Base-by-base conservation (phyloP, 2,888 invertebrate genomes). In the Drosophila neutralis region DNA sequence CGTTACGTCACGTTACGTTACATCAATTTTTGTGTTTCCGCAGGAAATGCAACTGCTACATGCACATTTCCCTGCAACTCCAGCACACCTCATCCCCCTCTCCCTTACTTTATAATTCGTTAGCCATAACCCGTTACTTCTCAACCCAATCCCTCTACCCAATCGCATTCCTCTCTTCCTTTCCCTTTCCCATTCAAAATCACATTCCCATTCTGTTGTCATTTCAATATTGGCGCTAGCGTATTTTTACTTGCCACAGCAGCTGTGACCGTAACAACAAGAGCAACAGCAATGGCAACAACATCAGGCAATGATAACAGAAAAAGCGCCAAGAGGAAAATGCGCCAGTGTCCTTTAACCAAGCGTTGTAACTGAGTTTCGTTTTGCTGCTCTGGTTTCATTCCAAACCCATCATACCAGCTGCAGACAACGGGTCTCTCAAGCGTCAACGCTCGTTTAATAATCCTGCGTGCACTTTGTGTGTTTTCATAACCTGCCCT, bases 11-110 rank as follows among this genome's bases (percentile, higher is more conserved):
- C 89, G 85, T 86, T 87, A 86, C 89, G 85, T 86, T 89, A 84
- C 84, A 86, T 86, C 89, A 86, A 86, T 86, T 86, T 86, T 86
- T 89, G 85, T 86, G 89, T 89, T 86, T 86, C 85, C 85, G 87
- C 85, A 79, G 85, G 85, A 86, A 86, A 86, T 89, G 87, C 85
- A 86, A 87, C 82, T 87, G 82, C 84, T 80, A 83, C 82, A 80
- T 70, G 72, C 65, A 29, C 73, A 70, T 54, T 59, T 48, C 63
- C 64, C 61, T 73, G 27, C 59, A 36, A 33, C 51, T 18, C 18
- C 33, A 13, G 18, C 27, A 24, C 54, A 4, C 11, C 18, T 13
- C 48, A 13, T 8, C 18, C 49, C 13, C 4, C n/a, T 7, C 15
- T 1, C 21, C 15, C 27, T 63, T 62, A 57, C 70, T 54, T 54